These are phyloP conservation scores for Seriola rivoliana DNA, from an alignment of 2,113 vertebrate species.

Conservation along the genomic window DNA sequence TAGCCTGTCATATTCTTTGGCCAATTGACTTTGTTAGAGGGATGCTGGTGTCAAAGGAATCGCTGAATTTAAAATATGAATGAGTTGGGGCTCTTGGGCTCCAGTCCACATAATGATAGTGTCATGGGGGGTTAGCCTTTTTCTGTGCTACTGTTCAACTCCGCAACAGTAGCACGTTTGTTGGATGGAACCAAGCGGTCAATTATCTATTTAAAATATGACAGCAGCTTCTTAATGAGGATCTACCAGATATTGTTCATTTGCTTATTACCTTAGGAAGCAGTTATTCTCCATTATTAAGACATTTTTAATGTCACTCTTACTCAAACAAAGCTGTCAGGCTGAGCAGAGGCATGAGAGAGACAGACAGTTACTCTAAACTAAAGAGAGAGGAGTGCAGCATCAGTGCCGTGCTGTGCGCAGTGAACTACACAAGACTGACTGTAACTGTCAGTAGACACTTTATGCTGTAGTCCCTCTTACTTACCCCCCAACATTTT, in stretches of 20 bases:
- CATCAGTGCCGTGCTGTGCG: constrained; percentile 5
- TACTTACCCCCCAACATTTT: not conserved
- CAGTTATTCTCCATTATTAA: constrained; percentile 16
- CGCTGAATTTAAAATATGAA: constrained; percentile 28
- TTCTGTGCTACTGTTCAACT: not conserved
- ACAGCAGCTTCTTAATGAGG: not conserved
- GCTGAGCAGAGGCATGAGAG: not conserved
- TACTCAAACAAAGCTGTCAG: constrained; percentile 18
- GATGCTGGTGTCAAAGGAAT: constrained; percentile 32
- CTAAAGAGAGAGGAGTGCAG: not conserved
- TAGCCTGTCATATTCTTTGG: constrained; percentile 29
- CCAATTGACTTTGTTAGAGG: constrained; percentile 42
- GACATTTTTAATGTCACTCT: constrained; percentile 5
- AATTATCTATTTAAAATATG: constrained; percentile 20
- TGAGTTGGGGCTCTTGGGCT: constrained; percentile 24
- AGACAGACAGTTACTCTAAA: constrained; percentile 12
- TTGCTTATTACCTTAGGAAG: constrained; percentile 8
- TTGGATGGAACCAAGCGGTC: constrained; percentile 1
- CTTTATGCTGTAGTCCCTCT: not conserved
- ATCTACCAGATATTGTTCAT: not conserved
- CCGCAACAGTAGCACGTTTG: not conserved
- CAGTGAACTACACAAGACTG: constrained; percentile 18
- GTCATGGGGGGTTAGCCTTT: constrained; percentile 29
- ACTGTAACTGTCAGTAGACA: constrained; percentile 12
- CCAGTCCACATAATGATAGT: constrained; percentile 40